These are phyloP conservation scores for Brevimyrus niger DNA, from an alignment of 2,113 vertebrate genomes.

Conservation along the genomic window DNA sequence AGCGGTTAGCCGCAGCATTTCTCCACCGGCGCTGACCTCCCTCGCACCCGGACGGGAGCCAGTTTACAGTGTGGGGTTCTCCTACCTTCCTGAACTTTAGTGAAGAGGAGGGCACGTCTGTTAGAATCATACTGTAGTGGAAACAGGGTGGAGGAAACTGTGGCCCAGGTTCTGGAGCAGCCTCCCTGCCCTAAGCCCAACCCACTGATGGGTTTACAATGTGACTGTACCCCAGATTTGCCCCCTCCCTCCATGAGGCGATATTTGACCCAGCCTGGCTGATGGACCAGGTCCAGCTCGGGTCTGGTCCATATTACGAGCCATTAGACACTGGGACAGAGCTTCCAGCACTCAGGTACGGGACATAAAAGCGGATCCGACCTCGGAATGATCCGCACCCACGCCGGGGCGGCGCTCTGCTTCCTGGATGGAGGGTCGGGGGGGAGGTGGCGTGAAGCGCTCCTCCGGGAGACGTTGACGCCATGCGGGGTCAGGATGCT, in stretches of 20 bases:
- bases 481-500: slow-evolving; percentile 14
- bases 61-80: not conserved
- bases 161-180: slow-evolving; percentile 35
- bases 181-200: slow-evolving; percentile 31
- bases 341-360: not conserved
- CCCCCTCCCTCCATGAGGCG: slow-evolving; percentile 23
- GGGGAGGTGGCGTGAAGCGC: slow-evolving; percentile 22
- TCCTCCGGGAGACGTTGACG: slow-evolving; percentile 10
- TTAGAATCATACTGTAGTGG: slow-evolving; percentile 55
- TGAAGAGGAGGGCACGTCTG: slow-evolving; percentile 35
- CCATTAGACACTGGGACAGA: not conserved
- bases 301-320: not conserved
- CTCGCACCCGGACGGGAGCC: not conserved
- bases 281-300: not conserved
- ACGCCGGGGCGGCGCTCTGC: not conserved
- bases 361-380: not conserved
- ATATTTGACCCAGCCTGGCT: slow-evolving; percentile 10
- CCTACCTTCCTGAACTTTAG: not conserved
- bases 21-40: not conserved
- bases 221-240: slow-evolving; percentile 30
- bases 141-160: slow-evolving; percentile 45
- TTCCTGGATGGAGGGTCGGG: not conserved
- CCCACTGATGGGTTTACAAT: slow-evolving; percentile 62
- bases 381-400: not conserved
- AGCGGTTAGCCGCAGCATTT: not conserved